These are phyloP conservation scores for Diogma glabrata DNA, from an alignment of 2,888 invertebrate species.

Conservation along the genomic window DNA sequence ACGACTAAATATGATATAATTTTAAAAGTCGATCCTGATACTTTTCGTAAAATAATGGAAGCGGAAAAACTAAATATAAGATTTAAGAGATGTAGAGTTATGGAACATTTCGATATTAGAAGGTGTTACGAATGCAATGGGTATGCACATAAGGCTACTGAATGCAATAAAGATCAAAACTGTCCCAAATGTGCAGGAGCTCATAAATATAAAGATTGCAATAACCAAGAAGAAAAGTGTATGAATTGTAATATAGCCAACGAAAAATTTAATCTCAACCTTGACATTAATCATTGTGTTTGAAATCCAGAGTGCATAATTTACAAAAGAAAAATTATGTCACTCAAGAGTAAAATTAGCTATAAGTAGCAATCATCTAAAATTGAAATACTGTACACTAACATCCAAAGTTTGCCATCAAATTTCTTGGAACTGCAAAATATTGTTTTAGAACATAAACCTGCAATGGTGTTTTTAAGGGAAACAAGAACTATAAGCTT, in stretches of 20 bases:
- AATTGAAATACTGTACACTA: not conserved
- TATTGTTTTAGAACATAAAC: too few species aligned
- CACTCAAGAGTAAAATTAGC: too few species aligned
- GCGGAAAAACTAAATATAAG: not conserved
- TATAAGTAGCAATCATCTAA: not conserved
- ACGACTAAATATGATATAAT: not conserved
- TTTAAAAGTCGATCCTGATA: not conserved
- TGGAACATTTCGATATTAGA: not conserved
- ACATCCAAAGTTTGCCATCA: not conserved
- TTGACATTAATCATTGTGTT: too few species aligned
- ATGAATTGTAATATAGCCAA: too few species aligned
- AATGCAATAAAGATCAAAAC: not conserved
- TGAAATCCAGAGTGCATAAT: too few species aligned
- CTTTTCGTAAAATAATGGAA: not conserved
- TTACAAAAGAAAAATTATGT: too few species aligned
- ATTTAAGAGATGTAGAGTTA: not conserved
- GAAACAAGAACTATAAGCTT: not conserved
- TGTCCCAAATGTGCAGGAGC: not conserved
- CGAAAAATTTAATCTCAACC: too few species aligned
- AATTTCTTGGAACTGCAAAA: not conserved
- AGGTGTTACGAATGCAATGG: too few species aligned
- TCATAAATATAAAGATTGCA: not conserved
- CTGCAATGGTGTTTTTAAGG: not conserved
- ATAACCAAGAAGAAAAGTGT: not conserved
- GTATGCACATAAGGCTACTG: too few species aligned